A percentile compares a stretch with the other conserved stretches of the same genome.
phyloP scores from a whole-genome alignment of 2,888 invertebrate genomes.

The Podabrus alpinus region DNA sequence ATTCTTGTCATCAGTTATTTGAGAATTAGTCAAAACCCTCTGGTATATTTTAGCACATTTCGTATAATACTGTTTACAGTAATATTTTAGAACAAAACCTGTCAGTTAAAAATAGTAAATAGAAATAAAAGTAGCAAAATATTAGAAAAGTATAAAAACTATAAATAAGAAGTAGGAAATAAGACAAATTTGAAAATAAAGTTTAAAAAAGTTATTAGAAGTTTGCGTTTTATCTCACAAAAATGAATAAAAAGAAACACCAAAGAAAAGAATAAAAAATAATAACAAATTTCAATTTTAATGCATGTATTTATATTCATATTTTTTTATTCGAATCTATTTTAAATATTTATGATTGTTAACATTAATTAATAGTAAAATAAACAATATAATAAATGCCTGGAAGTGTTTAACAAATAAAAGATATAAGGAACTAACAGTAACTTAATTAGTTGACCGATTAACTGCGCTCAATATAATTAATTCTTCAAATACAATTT shows the following conservation, averaged over 20 bases:
- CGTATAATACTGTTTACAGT: too few relatives aligned
- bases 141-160: too few relatives aligned
- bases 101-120: too few relatives aligned
- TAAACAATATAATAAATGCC: slow-evolving; percentile 38
- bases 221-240: background rate
- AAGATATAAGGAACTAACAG: slow-evolving; percentile 25
- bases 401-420: slow-evolving; percentile 35
- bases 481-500: background rate
- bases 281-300: background rate
- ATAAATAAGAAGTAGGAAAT: too few relatives aligned
- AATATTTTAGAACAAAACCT: too few relatives aligned
- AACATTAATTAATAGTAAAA: slow-evolving; percentile 39
- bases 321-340: slow-evolving; percentile 37
- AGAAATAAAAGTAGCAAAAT: too few relatives aligned
- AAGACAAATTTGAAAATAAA: too few relatives aligned
- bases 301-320: background rate
- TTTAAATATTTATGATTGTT: slow-evolving; percentile 38
- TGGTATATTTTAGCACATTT: too few relatives aligned
- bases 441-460: slow-evolving; percentile 6
- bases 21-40: too few relatives aligned
- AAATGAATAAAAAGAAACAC: background rate
- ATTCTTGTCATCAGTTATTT: too few relatives aligned
- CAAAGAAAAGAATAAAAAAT: slow-evolving; percentile 17
- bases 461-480: background rate
- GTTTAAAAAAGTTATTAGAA: too few relatives aligned